These are phyloP conservation scores for Imbricaverruca yamaguchii DNA, from an alignment of 2,888 invertebrate species.

Conservation along the genomic window DNA sequence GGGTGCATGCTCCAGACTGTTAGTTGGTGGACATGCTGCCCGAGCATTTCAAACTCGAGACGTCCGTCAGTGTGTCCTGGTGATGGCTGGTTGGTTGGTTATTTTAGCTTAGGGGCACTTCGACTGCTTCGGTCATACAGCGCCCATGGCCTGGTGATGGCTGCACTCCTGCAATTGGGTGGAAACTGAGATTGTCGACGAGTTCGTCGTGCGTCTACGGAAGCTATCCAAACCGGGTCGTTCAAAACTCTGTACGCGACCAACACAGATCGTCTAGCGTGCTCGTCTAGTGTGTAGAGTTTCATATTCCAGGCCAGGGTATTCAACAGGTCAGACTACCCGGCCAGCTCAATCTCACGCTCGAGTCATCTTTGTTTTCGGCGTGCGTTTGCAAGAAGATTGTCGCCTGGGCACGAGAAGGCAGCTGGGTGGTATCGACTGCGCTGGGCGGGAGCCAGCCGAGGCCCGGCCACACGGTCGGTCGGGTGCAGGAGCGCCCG, in stretches of 20 bases:
- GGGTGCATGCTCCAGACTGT: not conserved
- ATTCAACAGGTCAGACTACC: not conserved
- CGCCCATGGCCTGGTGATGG: not conserved
- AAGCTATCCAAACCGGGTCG: not conserved
- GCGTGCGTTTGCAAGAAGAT: not conserved
- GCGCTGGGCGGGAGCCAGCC: no score
- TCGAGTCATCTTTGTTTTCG: not conserved
- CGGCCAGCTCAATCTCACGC: not conserved
- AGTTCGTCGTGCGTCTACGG: not conserved
- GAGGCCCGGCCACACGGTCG: not conserved
- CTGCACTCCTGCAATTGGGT: not conserved
- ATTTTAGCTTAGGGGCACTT: no score
- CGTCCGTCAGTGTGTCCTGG: not conserved
- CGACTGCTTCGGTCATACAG: no score
- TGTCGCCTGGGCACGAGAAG: not conserved
- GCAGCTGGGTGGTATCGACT: not conserved
- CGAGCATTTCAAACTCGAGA: not conserved
- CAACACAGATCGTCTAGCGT: no score
- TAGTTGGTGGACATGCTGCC: not conserved
- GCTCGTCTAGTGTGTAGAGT: not conserved
- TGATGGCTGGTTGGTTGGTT: no score
- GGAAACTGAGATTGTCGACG: not conserved
- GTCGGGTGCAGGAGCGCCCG: not conserved
- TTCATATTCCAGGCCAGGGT: not conserved
- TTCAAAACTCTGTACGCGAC: no score